These are phyloP conservation scores for Malurus splendens DNA, from an alignment of 2,797 vertebrate genomes.

Conservation along the genomic window DNA sequence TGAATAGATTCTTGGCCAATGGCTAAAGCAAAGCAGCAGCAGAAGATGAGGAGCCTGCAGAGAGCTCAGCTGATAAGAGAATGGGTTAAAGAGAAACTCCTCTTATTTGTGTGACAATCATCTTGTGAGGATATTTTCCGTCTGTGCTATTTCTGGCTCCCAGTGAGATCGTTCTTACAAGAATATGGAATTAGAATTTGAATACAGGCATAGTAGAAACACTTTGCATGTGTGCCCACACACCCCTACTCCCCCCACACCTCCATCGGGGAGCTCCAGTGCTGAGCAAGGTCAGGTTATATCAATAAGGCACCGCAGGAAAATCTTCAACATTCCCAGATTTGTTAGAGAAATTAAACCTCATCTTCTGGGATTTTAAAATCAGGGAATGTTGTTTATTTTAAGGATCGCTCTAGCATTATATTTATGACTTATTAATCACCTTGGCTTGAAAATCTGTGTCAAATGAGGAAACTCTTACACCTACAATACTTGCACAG, in stretches of 20 bases:
- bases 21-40: background rate
- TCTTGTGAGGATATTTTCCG: constrained; percentile 43
- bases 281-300: constrained; percentile 51
- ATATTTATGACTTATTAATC: constrained; percentile 43
- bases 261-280: constrained; percentile 13
- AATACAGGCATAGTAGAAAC: constrained; percentile 41
- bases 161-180: constrained; percentile 30
- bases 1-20: background rate
- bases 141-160: constrained; percentile 59
- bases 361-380: constrained; percentile 16
- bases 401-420: constrained; percentile 30
- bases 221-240: constrained; percentile 33
- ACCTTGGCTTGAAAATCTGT: constrained; percentile 20
- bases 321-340: constrained; percentile 11
- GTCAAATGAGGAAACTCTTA: background rate
- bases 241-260: background rate
- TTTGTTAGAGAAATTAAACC: constrained; percentile 26
- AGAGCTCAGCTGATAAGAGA: constrained; percentile 40
- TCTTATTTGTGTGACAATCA: constrained; percentile 55
- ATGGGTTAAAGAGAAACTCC: constrained; percentile 51
- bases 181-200: constrained; percentile 58
- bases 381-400: constrained; percentile 39
- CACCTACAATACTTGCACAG: background rate
- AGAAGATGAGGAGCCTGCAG: constrained; percentile 11
- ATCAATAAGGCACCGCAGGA: constrained; percentile 45